Evolutionary conservation across 2,888 invertebrate species (phyloP).

Genomic region (Epistrophe eligans): DNA sequence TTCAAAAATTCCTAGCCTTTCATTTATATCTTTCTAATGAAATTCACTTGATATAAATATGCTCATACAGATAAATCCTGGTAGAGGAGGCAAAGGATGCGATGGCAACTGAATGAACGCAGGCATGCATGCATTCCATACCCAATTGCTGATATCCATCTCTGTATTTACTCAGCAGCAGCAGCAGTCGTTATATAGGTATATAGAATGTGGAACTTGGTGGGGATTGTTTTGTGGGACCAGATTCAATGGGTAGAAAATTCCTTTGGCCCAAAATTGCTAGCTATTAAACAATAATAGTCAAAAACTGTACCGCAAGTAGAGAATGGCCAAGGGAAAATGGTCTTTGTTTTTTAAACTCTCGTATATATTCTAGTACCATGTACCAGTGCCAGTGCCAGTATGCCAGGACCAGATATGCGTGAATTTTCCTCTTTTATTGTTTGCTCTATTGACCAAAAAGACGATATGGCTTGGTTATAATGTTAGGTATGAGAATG

Average conservation of each 20-base stretch:
- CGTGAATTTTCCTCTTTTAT: slow-evolving; percentile 33
- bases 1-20: neutral
- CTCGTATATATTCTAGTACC: neutral
- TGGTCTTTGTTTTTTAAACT: slow-evolving; percentile 8
- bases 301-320: slow-evolving; percentile 60
- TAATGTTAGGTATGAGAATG: neutral
- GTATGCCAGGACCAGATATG: slow-evolving; percentile 29
- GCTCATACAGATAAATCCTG: neutral
- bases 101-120: slow-evolving; percentile 56
- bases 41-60: slow-evolving; percentile 14
- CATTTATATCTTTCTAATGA: neutral
- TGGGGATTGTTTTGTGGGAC: slow-evolving; percentile 35
- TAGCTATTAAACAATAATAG: slow-evolving; percentile 71
- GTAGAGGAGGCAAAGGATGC: slow-evolving; percentile 3
- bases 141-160: slow-evolving; percentile 57
- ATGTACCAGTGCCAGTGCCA: neutral
- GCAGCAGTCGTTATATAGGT: neutral
- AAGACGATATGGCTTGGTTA: neutral
- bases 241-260: slow-evolving; percentile 59
- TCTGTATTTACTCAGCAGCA: slow-evolving; percentile 47
- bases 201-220: neutral
- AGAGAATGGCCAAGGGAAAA: slow-evolving; percentile 13
- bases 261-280: slow-evolving; percentile 68
- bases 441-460: slow-evolving; percentile 24
- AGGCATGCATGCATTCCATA: slow-evolving; percentile 66